phyloP scores from a whole-genome alignment of 2,113 vertebrate species.

The Eulacestoma nigropectus region DNA sequence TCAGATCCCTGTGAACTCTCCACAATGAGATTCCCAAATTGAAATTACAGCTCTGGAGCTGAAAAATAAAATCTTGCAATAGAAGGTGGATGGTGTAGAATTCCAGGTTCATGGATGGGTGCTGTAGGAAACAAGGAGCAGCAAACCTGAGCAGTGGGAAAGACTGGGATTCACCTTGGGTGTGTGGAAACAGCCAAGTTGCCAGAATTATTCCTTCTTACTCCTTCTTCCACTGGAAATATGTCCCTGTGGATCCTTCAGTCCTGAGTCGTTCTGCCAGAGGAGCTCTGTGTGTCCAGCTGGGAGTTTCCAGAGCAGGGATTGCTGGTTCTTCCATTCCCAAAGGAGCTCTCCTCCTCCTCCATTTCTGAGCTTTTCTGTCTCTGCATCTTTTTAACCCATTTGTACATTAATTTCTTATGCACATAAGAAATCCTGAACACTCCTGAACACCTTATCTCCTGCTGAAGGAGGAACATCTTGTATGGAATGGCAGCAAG shows the following conservation, averaged over 20 bases:
- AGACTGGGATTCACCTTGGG: no score
- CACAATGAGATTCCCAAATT: not conserved
- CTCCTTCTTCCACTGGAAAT: not conserved
- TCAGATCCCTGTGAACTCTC: not conserved
- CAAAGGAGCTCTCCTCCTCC: constrained; percentile 12
- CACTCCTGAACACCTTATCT: constrained; percentile 53
- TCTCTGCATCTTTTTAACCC: constrained; percentile 9
- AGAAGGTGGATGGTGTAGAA: not conserved
- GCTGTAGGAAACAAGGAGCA: not conserved
- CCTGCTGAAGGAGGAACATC: not conserved
- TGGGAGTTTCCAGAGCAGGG: not conserved
- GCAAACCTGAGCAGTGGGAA: not conserved
- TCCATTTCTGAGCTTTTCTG: constrained; percentile 7
- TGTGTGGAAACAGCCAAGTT: not conserved
- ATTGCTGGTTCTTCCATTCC: constrained; percentile 44
- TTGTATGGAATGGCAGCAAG: fast-evolving
- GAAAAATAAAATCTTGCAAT: no score
- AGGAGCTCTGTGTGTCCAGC: not conserved
- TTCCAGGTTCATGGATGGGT: not conserved
- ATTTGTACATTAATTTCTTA: not conserved
- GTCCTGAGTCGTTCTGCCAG: not conserved
- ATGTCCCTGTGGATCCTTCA: not conserved
- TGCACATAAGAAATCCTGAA: not conserved
- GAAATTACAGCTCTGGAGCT: not conserved
- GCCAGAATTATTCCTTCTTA: not conserved